Base-by-base conservation (phyloP, 2,113 vertebrate genomes). In the Paratilapia polleni region DNA sequence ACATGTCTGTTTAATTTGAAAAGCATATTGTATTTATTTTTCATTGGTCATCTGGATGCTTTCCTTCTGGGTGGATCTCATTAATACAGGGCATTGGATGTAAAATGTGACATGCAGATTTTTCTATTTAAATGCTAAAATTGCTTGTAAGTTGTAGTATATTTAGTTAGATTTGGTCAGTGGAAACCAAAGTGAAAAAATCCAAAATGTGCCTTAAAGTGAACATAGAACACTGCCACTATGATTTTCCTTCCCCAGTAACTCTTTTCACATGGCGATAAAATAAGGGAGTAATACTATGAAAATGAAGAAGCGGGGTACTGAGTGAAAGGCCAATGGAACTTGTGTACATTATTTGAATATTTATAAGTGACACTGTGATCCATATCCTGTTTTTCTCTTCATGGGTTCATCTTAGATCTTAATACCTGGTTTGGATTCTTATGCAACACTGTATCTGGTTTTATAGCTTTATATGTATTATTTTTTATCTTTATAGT, bases 161-260 rank as follows among this genome's bases (percentile, higher is more conserved):
- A 4, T 77, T 78, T 36, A 77, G 19, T 79, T 38, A 4, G 61
- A 81, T 36, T 52, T 8, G 8, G 66, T 82, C 58, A 20, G 0
- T 38, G 43, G 47, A 61, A 49, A 60, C 47, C 12, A 47, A 79
- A 61, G n/a, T 76, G n/a, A n/a, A 7, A 8, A 73, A 64, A 61
- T 60, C 84, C 76, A n/a, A 86, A 5, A 80, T 81, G 92, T 95
- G 92, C 94, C 93, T 94, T 92, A 89, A 90, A 91, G 26, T 90
- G 4, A 78, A 88, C 47, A 61, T 61, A 36, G n/a, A n/a, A n/a
- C n/a, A n/a, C n/a, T n/a, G n/a, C n/a, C 54, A 56, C 0, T 0
- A 73, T 26, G 66, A 52, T 31, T 73, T 52, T n/a, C 10, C 43
- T 73, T 73, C 19, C 26, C 17, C 26, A 20, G 26, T 73, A 54